A percentile compares a stretch with the other conserved stretches of the same genome.
Evolutionary conservation across 2,797 vertebrate genomes (phyloP).

Genomic region (Notoglanidium macrostoma): DNA sequence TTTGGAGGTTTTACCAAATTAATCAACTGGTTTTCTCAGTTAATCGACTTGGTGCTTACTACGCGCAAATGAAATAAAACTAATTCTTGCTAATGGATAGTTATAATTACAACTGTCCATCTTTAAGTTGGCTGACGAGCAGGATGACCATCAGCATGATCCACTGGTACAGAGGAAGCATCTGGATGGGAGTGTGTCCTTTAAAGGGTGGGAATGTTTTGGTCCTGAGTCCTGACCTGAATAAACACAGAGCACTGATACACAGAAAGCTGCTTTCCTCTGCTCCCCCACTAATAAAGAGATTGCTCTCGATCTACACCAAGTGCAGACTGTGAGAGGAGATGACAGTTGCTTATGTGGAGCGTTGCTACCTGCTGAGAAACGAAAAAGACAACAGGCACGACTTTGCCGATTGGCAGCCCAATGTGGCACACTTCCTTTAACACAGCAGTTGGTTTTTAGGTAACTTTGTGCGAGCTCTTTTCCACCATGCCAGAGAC

Average conservation of each 20-base stretch:
- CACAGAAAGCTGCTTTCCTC: constrained; percentile 9
- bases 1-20: background rate
- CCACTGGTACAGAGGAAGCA: background rate
- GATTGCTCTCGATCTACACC: constrained; percentile 6
- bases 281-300: constrained; percentile 6
- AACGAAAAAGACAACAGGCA: constrained; percentile 13
- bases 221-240: constrained; percentile 2
- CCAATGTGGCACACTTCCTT: constrained; percentile 1
- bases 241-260: background rate
- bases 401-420: background rate
- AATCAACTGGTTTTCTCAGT: background rate
- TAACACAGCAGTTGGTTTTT: constrained; percentile 36
- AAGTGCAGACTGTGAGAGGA: background rate
- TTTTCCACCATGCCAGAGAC: constrained; percentile 24
- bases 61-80: background rate
- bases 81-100: background rate
- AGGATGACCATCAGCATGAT: background rate
- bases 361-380: constrained; percentile 39
- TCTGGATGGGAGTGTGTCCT: background rate
- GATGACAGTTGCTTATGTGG: constrained; percentile 22
- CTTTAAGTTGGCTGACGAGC: background rate
- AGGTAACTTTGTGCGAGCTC: constrained; percentile 37
- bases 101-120: background rate
- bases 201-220: constrained; percentile 13
- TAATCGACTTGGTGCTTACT: background rate